phyloP scores from a whole-genome alignment of 2,797 vertebrate genomes.

The Parauchenoglanis punctatus region DNA sequence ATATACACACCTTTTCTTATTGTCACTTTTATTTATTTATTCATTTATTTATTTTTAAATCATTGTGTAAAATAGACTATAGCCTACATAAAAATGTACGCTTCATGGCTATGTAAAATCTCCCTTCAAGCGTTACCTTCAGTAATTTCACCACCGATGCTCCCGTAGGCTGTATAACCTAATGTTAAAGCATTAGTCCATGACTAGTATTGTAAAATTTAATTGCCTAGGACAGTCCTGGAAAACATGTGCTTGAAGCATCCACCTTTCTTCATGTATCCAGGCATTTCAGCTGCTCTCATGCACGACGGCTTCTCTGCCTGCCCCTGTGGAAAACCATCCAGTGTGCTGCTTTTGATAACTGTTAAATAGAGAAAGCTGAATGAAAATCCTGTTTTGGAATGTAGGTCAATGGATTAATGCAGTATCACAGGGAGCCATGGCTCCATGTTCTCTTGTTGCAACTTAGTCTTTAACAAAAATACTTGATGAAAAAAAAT shows the following conservation, averaged over 20 bases:
- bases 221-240: not conserved
- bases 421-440: slow-evolving; percentile 54
- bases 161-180: not conserved
- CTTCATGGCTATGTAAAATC: not conserved
- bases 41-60: not conserved
- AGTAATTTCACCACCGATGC: not conserved
- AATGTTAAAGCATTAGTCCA: not conserved
- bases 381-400: slow-evolving; percentile 64
- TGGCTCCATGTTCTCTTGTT: not conserved
- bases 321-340: slow-evolving; percentile 6
- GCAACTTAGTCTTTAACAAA: not conserved
- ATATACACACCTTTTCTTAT: too few relatives aligned
- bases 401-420: slow-evolving; percentile 74
- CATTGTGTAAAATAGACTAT: not conserved
- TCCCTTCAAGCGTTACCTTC: not conserved
- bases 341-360: slow-evolving; percentile 30
- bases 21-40: too few relatives aligned
- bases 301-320: slow-evolving; percentile 7
- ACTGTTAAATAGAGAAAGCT: slow-evolving; percentile 46
- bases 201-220: not conserved
- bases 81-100: not conserved
- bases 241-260: not conserved
- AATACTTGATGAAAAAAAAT: too few relatives aligned
- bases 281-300: not conserved
- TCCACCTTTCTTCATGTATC: not conserved